Percentiles rank a stretch among this genome's conserved stretches.
These are phyloP conservation scores for Euclidia mi DNA, from an alignment of 2,888 invertebrate genomes.

Conservation along the genomic window DNA sequence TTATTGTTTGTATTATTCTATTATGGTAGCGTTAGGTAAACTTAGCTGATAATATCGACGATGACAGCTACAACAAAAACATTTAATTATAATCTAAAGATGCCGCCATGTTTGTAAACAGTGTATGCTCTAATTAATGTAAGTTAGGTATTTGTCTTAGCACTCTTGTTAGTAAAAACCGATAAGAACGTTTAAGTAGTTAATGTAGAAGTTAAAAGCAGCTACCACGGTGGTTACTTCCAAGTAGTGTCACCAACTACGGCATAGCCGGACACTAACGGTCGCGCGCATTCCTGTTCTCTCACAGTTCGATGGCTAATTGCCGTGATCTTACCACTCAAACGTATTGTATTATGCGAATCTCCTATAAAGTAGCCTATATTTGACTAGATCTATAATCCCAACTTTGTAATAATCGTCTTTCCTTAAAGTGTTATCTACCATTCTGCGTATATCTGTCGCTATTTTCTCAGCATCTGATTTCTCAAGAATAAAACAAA, in stretches of 20 bases:
- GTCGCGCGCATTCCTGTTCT: conserved; percentile 81
- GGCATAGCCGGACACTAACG: conserved; percentile 85
- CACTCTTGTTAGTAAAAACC: background rate
- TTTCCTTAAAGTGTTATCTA: no score
- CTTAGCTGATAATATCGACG: no score
- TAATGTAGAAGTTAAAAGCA: no score
- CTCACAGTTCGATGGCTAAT: conserved; percentile 75
- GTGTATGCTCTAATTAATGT: background rate
- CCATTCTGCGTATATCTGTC: no score
- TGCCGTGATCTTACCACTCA: conserved; percentile 70
- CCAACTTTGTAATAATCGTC: background rate
- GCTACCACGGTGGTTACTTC: conserved; percentile 20
- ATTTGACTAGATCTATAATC: no score
- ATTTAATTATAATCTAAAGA: background rate
- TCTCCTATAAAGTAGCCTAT: conserved; percentile 19
- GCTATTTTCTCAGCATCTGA: no score
- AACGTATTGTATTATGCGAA: conserved; percentile 34
- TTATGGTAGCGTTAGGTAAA: no score
- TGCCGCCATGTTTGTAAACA: background rate
- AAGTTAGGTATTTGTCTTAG: background rate
- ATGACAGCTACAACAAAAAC: no score
- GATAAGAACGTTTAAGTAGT: no score
- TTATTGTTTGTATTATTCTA: no score
- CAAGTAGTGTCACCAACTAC: conserved; percentile 75
- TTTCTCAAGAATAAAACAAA: no score